Conservation (phyloP, 2,888 invertebrate genomes). For the Trichogramma evanescens region DNA sequence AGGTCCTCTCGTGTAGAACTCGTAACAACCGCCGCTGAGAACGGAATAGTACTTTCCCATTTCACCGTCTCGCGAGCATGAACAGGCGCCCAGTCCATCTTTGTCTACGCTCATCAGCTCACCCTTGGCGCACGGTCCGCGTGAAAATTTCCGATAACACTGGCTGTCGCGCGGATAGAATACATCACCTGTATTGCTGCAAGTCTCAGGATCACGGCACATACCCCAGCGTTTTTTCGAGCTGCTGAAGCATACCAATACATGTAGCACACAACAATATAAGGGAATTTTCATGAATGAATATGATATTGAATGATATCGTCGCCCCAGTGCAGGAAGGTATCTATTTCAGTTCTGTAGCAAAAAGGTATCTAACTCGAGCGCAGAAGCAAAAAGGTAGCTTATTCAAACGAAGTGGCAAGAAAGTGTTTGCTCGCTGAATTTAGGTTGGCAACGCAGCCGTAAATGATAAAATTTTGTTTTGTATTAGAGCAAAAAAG, state of each 20-base stretch:
- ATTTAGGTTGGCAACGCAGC: too few species aligned
- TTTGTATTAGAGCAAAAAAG: too few species aligned
- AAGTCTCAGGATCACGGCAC: constrained; percentile 62
- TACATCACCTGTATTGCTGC: constrained; percentile 58
- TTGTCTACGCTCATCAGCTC: constrained; percentile 58
- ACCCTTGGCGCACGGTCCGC: constrained; percentile 72
- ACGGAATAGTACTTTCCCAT: constrained; percentile 55
- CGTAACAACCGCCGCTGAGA: constrained; percentile 61
- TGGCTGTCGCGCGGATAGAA: constrained; percentile 72
- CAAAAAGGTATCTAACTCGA: too few species aligned
- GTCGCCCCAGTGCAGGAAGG: too few species aligned
- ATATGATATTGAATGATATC: too few species aligned
- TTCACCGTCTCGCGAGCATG: constrained; percentile 53
- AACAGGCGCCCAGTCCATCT: constrained; percentile 62
- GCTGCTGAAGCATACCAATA: constrained; percentile 42
- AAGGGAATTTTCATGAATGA: too few species aligned
- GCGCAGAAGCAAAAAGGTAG: too few species aligned
- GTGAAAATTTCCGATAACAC: constrained; percentile 65
- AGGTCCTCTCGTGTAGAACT: constrained; percentile 74
- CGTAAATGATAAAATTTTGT: too few species aligned
- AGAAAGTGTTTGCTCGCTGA: too few species aligned
- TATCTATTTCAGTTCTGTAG: too few species aligned
- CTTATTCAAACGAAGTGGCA: too few species aligned
- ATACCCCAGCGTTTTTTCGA: constrained; percentile 61
- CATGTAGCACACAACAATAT: too few species aligned